Conservation (phyloP, 2,888 invertebrate species). For the Zhengitettix transpicula region DNA sequence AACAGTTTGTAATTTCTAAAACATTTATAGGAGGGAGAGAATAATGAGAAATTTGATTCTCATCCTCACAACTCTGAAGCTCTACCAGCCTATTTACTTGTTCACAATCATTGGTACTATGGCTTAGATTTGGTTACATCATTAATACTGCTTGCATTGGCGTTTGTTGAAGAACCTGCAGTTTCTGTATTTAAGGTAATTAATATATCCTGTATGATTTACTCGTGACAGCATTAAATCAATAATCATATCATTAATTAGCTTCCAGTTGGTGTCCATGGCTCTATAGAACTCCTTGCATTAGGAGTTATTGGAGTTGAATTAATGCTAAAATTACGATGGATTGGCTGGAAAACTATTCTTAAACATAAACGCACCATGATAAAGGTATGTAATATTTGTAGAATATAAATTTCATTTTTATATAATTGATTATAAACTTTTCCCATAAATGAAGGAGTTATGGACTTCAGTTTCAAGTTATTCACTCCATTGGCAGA, state of each 20-base stretch:
- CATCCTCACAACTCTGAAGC: conserved; percentile 70
- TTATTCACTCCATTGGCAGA: too few relatives aligned
- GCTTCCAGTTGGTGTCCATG: conserved; percentile 65
- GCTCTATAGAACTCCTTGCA: conserved; percentile 61
- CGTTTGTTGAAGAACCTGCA: conserved; percentile 67
- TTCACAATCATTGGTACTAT: conserved; percentile 79
- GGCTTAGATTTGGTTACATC: conserved; percentile 63
- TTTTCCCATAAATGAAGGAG: too few relatives aligned
- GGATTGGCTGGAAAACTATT: conserved; percentile 74
- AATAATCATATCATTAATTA: conserved; percentile 16
- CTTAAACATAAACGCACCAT: conserved; percentile 69
- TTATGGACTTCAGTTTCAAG: too few relatives aligned
- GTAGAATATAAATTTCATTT: too few relatives aligned
- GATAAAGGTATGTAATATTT: conserved; percentile 45
- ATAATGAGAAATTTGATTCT: conserved; percentile 81
- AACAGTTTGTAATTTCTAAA: neutral
- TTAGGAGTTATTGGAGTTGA: conserved; percentile 61
- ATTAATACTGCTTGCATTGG: conserved; percentile 52
- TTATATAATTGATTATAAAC: too few relatives aligned
- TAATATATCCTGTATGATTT: neutral
- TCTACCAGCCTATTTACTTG: conserved; percentile 69
- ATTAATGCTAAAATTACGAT: conserved; percentile 60
- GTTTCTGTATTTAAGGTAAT: conserved; percentile 49
- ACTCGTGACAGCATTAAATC: too few relatives aligned
- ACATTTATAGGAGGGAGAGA: conserved; percentile 59